These are phyloP conservation scores for Heterotis niloticus DNA, from an alignment of 2,113 vertebrate genomes.

Conservation along the genomic window DNA sequence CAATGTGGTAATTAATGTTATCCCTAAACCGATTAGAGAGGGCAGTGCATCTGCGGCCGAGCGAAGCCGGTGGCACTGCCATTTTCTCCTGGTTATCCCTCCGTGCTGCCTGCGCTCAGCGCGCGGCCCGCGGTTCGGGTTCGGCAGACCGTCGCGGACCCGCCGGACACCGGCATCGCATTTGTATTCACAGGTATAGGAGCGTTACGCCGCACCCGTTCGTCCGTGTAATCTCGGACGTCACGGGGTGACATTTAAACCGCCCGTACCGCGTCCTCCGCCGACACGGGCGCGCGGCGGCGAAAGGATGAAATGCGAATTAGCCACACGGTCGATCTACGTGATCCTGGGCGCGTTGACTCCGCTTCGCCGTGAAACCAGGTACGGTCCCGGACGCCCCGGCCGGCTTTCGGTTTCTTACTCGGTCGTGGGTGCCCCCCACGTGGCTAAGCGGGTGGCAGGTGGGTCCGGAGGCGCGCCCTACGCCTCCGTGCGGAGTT, in stretches of 20 bases:
- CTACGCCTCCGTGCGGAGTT: neutral
- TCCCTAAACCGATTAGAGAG: slow-evolving; percentile 93
- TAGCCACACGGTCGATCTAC: neutral
- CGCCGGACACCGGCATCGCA: too few relatives aligned
- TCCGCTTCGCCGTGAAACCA: neutral
- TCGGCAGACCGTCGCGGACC: too few relatives aligned
- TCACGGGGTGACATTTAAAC: neutral
- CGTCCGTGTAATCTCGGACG: neutral
- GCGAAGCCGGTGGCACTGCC: slow-evolving; percentile 57
- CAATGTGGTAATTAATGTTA: slow-evolving; percentile 99
- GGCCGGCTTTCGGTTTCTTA: neutral
- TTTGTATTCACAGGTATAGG: neutral
- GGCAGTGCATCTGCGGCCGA: slow-evolving; percentile 69
- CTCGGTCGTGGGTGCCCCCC: neutral
- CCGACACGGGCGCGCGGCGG: neutral
- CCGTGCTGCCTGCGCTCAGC: slow-evolving; percentile 25
- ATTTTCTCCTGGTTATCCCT: slow-evolving; percentile 59
- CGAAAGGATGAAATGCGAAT: neutral
- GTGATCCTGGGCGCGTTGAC: neutral
- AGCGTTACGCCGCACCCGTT: too few relatives aligned
- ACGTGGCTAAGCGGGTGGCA: slow-evolving; percentile 32
- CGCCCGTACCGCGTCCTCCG: too few relatives aligned
- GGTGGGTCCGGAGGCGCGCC: neutral
- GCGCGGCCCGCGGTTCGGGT: neutral
- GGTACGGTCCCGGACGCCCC: neutral